phyloP scores from a whole-genome alignment of 2,888 invertebrate species.

The Melieria crassipennis region DNA sequence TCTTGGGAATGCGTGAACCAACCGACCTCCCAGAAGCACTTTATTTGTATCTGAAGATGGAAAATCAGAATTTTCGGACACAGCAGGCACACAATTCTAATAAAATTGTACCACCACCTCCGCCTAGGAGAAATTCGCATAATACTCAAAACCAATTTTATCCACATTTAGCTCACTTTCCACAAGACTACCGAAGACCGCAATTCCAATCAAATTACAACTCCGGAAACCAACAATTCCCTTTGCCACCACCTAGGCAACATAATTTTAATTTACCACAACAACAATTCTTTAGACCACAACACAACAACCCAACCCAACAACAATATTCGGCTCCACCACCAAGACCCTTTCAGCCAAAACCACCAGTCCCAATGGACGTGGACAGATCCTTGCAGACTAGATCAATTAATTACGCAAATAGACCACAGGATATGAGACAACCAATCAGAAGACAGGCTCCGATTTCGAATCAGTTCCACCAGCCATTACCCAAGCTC shows the following conservation, averaged over 20 bases:
- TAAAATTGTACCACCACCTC: slow-evolving; percentile 11
- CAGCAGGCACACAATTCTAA: slow-evolving; percentile 18
- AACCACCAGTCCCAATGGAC: slow-evolving; percentile 25
- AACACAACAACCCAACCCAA: slow-evolving; percentile 1
- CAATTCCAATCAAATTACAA: slow-evolving; percentile 9
- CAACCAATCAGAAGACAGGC: slow-evolving; percentile 17
- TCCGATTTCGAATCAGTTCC: slow-evolving; percentile 13
- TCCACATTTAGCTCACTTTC: slow-evolving; percentile 12
- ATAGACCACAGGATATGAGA: slow-evolving; percentile 18
- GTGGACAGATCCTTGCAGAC: slow-evolving; percentile 18
- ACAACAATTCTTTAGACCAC: slow-evolving; percentile 18
- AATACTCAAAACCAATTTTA: slow-evolving; percentile 16
- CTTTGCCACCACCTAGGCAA: background rate
- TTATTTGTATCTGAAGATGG: slow-evolving; percentile 34
- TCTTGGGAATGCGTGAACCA: slow-evolving; percentile 42
- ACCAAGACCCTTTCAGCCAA: slow-evolving; percentile 17
- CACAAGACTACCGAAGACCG: background rate
- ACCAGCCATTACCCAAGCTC: slow-evolving; percentile 5
- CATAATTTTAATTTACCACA: slow-evolving; percentile 1
- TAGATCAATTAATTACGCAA: slow-evolving; percentile 13
- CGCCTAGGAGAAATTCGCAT: background rate
- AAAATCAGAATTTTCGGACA: slow-evolving; percentile 34
- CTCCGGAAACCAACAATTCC: slow-evolving; percentile 7
- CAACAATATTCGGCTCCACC: slow-evolving; percentile 15
- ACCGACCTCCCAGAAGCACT: slow-evolving; percentile 42